phyloP scores from a whole-genome alignment of 2,113 vertebrate genomes.

The Castor canadensis region DNA sequence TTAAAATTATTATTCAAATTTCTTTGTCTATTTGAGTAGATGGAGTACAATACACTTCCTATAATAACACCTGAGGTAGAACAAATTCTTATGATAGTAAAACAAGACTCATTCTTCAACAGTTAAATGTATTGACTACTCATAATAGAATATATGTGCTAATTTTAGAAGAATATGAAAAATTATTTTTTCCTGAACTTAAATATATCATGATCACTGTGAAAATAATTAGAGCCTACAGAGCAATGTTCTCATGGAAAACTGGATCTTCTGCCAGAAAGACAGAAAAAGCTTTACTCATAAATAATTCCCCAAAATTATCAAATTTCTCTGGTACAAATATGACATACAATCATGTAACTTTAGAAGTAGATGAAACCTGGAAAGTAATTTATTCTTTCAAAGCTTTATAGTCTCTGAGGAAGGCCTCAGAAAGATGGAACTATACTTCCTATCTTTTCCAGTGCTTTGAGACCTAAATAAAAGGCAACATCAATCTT shows the following conservation, averaged over 20 bases:
- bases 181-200: neutral
- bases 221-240: neutral
- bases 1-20: conserved; percentile 15
- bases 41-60: neutral
- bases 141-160: neutral
- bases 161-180: conserved; percentile 10
- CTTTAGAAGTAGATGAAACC: neutral
- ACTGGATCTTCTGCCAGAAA: neutral
- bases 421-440: neutral
- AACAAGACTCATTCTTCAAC: neutral
- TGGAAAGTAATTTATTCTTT: neutral
- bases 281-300: neutral
- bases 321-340: neutral
- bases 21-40: conserved; percentile 28
- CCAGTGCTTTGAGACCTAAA: neutral
- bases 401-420: neutral
- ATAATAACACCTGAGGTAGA: conserved; percentile 9
- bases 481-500: neutral
- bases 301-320: neutral
- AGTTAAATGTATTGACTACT: neutral
- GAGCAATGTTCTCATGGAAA: neutral
- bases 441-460: neutral
- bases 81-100: neutral
- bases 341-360: neutral
- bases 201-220: neutral